phyloP scores from a whole-genome alignment of 2,113 vertebrate genomes.

The Mirza zaza region DNA sequence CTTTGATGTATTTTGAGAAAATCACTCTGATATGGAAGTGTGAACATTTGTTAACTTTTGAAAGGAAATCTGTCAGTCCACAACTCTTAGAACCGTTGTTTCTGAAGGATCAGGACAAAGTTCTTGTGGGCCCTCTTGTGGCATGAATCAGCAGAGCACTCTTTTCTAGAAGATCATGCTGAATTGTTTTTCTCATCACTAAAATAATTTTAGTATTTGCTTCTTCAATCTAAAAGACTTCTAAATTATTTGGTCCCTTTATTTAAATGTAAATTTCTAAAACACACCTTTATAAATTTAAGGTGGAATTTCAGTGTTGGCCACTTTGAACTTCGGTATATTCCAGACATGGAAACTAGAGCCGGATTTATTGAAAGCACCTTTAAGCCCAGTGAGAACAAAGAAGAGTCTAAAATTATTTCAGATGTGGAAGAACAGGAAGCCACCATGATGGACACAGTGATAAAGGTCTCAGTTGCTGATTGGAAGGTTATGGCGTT shows the following conservation, averaged over 20 bases:
- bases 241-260: slow-evolving; percentile 27
- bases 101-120: neutral
- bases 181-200: neutral
- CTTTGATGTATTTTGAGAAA: neutral
- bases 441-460: slow-evolving; percentile 87
- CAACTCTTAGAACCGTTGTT: neutral
- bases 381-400: slow-evolving; percentile 84
- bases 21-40: neutral
- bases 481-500: slow-evolving; percentile 99
- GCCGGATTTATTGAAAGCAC: slow-evolving; percentile 93
- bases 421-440: slow-evolving; percentile 89
- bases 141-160: neutral
- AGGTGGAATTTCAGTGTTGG: slow-evolving; percentile 99
- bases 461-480: slow-evolving; percentile 97
- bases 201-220: neutral
- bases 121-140: slow-evolving; percentile 47
- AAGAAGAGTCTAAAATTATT: slow-evolving; percentile 90
- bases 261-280: slow-evolving; percentile 65
- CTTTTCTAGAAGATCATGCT: neutral
- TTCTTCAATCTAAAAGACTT: neutral
- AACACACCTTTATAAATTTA: slow-evolving; percentile 75
- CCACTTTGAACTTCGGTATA: slow-evolving; percentile 95
- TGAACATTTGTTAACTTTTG: neutral
- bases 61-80: neutral
- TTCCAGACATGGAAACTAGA: slow-evolving; percentile 89